Conservation (phyloP, 2,888 invertebrate genomes). For the Metalampra italica region DNA sequence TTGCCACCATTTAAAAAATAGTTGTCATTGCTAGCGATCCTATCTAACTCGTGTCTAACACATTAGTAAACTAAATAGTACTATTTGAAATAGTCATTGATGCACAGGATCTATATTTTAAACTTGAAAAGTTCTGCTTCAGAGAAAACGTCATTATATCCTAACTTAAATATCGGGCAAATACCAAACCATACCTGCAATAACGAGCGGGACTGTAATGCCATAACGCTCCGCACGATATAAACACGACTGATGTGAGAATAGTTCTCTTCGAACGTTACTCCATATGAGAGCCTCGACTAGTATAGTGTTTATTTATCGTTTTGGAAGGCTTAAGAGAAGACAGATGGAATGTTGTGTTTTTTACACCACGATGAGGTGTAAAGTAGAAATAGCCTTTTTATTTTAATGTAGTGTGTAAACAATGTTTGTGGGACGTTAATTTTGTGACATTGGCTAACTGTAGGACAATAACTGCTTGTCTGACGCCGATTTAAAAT, state of each 20-base stretch:
- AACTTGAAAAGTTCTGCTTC: too few species aligned
- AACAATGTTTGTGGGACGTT: constrained; percentile 40
- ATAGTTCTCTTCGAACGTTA: constrained; percentile 41
- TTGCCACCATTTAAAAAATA: too few species aligned
- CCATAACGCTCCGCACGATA: neutral
- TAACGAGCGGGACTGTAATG: too few species aligned
- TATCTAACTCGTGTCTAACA: too few species aligned
- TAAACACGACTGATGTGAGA: constrained; percentile 17
- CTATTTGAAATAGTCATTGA: too few species aligned
- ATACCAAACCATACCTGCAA: too few species aligned
- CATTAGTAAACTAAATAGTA: too few species aligned
- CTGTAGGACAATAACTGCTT: neutral
- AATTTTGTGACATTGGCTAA: constrained; percentile 33
- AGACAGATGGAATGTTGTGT: constrained; percentile 74
- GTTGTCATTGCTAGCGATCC: too few species aligned
- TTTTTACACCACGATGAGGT: constrained; percentile 63
- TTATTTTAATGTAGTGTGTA: constrained; percentile 49
- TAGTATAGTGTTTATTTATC: constrained; percentile 78
- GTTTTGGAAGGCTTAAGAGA: constrained; percentile 73
- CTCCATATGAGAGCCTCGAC: constrained; percentile 54
- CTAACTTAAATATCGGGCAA: too few species aligned
- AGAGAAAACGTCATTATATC: too few species aligned
- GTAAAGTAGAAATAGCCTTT: constrained; percentile 60
- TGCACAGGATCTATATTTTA: too few species aligned
- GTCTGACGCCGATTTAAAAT: neutral